Conservation (phyloP, 2,888 invertebrate genomes). For the Pollenia angustigena region DNA sequence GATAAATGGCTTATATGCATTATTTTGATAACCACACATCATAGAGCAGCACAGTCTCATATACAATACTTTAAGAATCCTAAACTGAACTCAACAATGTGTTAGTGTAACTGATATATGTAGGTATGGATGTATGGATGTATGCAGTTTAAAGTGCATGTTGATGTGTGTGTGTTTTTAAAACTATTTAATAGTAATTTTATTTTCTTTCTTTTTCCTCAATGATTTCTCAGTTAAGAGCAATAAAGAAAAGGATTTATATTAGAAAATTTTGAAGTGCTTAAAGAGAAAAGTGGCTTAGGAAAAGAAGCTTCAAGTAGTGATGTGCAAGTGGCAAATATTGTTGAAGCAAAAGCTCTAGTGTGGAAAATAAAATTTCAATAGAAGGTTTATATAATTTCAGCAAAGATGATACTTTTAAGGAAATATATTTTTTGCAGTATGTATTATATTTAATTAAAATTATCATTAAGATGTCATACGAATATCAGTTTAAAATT, state of each 20-base stretch:
- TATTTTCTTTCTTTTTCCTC: slow-evolving; percentile 32
- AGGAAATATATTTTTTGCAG: no score
- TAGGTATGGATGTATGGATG: background rate
- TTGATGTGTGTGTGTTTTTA: background rate
- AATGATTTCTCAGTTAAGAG: slow-evolving; percentile 11
- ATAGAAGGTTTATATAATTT: no score
- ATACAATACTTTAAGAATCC: background rate
- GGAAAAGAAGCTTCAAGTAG: background rate
- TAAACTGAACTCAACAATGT: background rate
- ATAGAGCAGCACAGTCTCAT: background rate
- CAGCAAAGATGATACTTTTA: no score
- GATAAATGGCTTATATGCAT: slow-evolving; percentile 67
- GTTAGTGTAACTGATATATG: background rate
- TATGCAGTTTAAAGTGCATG: background rate
- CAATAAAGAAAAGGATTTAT: slow-evolving; percentile 22
- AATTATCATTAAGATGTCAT: no score
- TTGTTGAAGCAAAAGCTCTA: background rate
- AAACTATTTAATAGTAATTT: slow-evolving; percentile 4
- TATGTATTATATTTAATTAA: no score
- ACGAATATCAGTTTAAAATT: no score
- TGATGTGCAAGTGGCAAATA: slow-evolving; percentile 6
- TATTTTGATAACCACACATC: slow-evolving; percentile 44
- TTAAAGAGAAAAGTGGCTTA: slow-evolving; percentile 4
- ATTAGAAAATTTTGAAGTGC: slow-evolving; percentile 40
- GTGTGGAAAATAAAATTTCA: background rate